These are phyloP conservation scores for Callopanchax toddi DNA, from an alignment of 2,113 vertebrate genomes.

Conservation along the genomic window DNA sequence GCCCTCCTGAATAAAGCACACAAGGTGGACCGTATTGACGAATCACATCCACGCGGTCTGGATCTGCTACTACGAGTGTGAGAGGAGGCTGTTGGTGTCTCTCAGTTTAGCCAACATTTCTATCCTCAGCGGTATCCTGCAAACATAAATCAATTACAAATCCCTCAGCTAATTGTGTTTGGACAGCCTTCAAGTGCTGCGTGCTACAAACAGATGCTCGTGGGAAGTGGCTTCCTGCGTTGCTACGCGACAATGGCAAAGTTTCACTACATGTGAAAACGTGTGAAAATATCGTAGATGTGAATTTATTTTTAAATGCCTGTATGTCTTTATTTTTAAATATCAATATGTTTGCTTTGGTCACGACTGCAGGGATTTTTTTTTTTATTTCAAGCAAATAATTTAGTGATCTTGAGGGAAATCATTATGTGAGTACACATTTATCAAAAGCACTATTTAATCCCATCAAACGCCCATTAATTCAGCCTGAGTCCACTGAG, in stretches of 20 bases:
- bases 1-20: too few relatives aligned
- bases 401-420: too few relatives aligned
- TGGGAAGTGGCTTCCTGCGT: constrained; percentile 27
- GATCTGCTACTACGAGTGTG: neutral
- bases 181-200: constrained; percentile 14
- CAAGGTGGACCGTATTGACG: too few relatives aligned
- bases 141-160: constrained; percentile 36
- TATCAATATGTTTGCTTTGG: too few relatives aligned
- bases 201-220: constrained; percentile 25
- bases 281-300: neutral
- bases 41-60: constrained; percentile 13
- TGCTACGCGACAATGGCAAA: constrained; percentile 3
- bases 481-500: constrained; percentile 41
- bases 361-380: too few relatives aligned
- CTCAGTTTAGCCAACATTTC: constrained; percentile 21
- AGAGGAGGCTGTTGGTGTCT: constrained; percentile 7
- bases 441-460: too few relatives aligned
- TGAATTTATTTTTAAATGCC: neutral
- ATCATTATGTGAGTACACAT: too few relatives aligned
- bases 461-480: constrained; percentile 43
- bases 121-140: constrained; percentile 12
- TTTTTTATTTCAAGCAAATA: too few relatives aligned
- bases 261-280: neutral
- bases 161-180: constrained; percentile 36
- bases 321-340: too few relatives aligned